Base-by-base conservation (phyloP, 2,113 vertebrate genomes). In the Epinephelus moara region DNA sequence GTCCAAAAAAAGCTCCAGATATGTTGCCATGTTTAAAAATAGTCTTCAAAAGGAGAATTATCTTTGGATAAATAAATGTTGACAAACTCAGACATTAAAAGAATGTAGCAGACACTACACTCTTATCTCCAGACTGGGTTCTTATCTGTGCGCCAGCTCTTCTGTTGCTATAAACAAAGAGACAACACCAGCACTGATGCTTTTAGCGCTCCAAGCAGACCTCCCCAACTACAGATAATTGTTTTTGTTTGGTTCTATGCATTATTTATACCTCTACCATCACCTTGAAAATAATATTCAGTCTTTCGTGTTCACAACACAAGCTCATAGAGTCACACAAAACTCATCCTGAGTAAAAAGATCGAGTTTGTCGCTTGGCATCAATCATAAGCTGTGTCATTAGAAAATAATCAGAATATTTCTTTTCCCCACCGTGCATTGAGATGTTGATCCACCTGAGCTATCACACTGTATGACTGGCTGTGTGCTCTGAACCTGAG, bases 101-200 rank as follows among this genome's bases (percentile, higher is more conserved):
- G 71, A 90, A 86, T 79, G 84, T 10, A 64, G 74, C 85, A 82
- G 85, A 91, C 82, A 84, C 80, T 61, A 27, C 68, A 78, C 80
- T 82, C 79, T 85, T 87, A 93, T 94, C 88, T 89, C 56, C 74
- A 89, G 64, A 85, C 84, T 74, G 75, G 45, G 47, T 61, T 40
- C 80, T 89, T 85, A 86, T 90, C 84, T 85, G 68, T 55, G 56
- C 50, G 75, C 61, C 76, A 73, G 77, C 81, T 84, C 84, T 56
- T 75, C 78, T 67, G 90, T 93, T 95, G 92, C 93, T 86, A 93
- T 74, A 88, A 92, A 90, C 73, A 84, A 40, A 84, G 42, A 77
- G 68, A 74, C 74, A 69, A 63, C 57, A 85, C 40, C 59, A 80
- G 40, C 45, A 64, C 19, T 73, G 21, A 78, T 33, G 49, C 53